Evolutionary conservation across 2,888 invertebrate genomes (phyloP), one percentile per base, ranked within the genome.

Genomic region (Dilophus febrilis): DNA sequence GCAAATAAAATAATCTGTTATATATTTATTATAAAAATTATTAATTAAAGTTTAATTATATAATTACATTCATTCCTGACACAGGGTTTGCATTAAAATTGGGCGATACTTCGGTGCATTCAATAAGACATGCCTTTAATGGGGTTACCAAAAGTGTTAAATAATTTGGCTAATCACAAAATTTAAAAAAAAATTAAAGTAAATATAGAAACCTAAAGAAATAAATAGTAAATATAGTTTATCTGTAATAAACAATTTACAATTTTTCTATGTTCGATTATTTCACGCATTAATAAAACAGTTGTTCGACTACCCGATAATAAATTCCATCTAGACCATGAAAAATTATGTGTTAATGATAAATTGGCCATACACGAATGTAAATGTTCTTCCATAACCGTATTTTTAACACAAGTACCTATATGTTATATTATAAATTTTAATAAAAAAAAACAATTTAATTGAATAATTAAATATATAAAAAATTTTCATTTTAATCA

Each of bases 301-400:
- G 58, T 59, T 1, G 57, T 59, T 2, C 63, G 52, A 12, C 60
- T 58, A 4, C 64, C 68, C 1, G 71, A 68, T 37, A 67, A 54
- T 0, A 70, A 58, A 50, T 75, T 76, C 75, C 75, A 83, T 56
- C 79, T 68, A 42, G 81, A 82, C 82, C 85, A 88, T 19, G 81
- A 72, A 50, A 86, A 87, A 55, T 79, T 79, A 53, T 80, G 82
- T 11, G 77, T 71, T 2, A 72, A 66, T 10, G 74, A 72, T 12
- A 83, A 57, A 29, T 76, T 69, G 0, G 85, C 82, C 74, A 88
- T 83, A 47, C 82, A 79, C 44, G 75, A 73, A 53, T 83, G 84
- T 33, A 77, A 65, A 59, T 86, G 85, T 45, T 72, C 68, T 56
- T 85, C 84, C 53, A 74, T 66, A 1, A 74, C 71, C 64, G 72